Conservation (phyloP, 2,113 vertebrate genomes). For the Silurus glanis region DNA sequence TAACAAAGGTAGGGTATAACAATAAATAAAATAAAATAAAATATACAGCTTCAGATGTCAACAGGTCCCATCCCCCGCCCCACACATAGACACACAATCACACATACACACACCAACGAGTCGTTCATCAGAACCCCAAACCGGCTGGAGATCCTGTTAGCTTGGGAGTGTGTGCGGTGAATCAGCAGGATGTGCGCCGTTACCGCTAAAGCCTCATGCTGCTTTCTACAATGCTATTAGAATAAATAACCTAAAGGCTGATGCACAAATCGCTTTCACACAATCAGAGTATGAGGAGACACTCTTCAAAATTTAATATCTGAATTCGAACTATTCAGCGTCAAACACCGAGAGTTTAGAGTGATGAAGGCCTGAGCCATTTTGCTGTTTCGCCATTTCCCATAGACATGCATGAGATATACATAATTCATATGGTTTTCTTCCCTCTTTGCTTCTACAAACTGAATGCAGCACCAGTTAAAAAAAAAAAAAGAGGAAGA, state of each 20-base stretch:
- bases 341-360: constrained; percentile 41
- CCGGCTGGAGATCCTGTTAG: constrained; percentile 3
- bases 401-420: constrained; percentile 32
- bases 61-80: too few species aligned
- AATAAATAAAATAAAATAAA: not conserved
- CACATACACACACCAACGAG: not conserved
- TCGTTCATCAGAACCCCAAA: not conserved
- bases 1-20: not conserved
- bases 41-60: not conserved
- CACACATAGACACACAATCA: not conserved
- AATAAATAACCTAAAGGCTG: constrained; percentile 28
- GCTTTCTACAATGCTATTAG: constrained; percentile 22
- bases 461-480: constrained; percentile 50
- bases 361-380: constrained; percentile 19
- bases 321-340: constrained; percentile 2
- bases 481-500: constrained; percentile 54
- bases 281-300: constrained; percentile 13
- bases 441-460: constrained; percentile 13
- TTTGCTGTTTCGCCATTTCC: not conserved
- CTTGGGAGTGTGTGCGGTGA: not conserved
- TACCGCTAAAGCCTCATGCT: not conserved
- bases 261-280: constrained; percentile 9
- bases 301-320: constrained; percentile 25
- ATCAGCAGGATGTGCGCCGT: constrained; percentile 17
- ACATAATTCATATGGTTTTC: constrained; percentile 46